These are phyloP conservation scores for Diachasmimorpha longicaudata DNA, from an alignment of 1,140 invertebrate species.

Conservation along the genomic window DNA sequence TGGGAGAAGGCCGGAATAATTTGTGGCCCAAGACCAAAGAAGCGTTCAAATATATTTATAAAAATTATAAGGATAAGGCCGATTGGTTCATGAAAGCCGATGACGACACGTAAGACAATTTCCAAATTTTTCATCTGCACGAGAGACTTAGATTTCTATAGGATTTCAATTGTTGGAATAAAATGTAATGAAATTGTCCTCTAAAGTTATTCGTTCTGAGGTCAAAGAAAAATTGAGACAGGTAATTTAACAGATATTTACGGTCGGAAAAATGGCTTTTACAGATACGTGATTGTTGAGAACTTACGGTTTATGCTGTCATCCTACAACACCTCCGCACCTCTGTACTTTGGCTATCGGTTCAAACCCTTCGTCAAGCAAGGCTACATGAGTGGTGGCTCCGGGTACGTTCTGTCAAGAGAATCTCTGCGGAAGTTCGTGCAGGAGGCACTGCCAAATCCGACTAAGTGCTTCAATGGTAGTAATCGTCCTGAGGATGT, in stretches of 20 bases:
- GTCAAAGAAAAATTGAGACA: no score
- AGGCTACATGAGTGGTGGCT: constrained; percentile 95
- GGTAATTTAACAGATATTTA: no score
- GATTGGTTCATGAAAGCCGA: constrained; percentile 97
- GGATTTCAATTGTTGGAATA: no score
- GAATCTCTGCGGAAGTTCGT: constrained; percentile 79
- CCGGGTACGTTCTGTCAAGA: constrained; percentile 89
- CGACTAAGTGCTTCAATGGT: constrained; percentile 72
- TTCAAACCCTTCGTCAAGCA: constrained; percentile 88
- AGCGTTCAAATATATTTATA: constrained; percentile 88
- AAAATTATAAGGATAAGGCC: constrained; percentile 79
- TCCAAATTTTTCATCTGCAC: background rate
- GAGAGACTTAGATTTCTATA: no score
- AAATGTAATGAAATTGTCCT: no score
- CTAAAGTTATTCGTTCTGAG: no score
- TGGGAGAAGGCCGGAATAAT: constrained; percentile 86
- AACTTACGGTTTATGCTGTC: constrained; percentile 89
- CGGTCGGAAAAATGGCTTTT: no score
- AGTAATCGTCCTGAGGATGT: constrained; percentile 90
- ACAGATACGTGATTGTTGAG: constrained; percentile 87
- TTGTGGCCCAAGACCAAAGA: constrained; percentile 97
- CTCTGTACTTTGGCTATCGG: constrained; percentile 88
- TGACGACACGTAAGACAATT: constrained; percentile 88
- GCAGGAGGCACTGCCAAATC: constrained; percentile 72
- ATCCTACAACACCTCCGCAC: constrained; percentile 71